A percentile compares a stretch with the other conserved stretches of the same genome.
Evolutionary conservation across 1,140 invertebrate species (phyloP).

Genomic region (Neodiprion fabricii): DNA sequence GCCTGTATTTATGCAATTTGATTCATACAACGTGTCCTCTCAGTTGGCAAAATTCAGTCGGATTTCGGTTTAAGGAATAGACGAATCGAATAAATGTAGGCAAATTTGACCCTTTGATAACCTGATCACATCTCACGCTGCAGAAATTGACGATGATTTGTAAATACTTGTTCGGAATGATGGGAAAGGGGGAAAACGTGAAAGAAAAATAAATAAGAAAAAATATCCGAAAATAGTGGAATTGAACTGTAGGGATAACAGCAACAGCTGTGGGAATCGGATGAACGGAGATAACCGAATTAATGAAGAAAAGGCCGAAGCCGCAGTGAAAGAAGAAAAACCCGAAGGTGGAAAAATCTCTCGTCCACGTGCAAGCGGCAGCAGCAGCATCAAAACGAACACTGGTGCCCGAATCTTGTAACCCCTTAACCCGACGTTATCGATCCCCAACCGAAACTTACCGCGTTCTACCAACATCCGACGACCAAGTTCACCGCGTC

Average conservation of each 20-base stretch:
- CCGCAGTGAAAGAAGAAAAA: background rate
- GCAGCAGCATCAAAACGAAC: background rate
- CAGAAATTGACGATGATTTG: no score
- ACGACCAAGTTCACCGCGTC: background rate
- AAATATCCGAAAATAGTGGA: background rate
- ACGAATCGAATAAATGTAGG: no score
- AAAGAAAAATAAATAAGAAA: no score
- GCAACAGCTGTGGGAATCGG: background rate
- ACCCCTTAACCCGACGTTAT: conserved; percentile 6
- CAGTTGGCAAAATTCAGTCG: no score
- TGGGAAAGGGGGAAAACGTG: no score
- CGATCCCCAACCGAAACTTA: background rate
- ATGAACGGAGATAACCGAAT: background rate
- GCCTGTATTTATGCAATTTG: no score
- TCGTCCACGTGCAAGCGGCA: background rate
- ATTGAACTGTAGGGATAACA: background rate
- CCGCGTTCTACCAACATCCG: background rate
- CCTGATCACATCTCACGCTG: no score
- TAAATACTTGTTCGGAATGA: no score
- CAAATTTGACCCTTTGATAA: no score
- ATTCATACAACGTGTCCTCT: no score
- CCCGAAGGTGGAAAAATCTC: background rate
- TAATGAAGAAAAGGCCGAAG: background rate
- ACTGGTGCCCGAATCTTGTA: background rate
- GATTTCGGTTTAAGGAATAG: no score